These are phyloP conservation scores for Drosophila robusta DNA, from an alignment of 2,888 invertebrate genomes.

Conservation along the genomic window DNA sequence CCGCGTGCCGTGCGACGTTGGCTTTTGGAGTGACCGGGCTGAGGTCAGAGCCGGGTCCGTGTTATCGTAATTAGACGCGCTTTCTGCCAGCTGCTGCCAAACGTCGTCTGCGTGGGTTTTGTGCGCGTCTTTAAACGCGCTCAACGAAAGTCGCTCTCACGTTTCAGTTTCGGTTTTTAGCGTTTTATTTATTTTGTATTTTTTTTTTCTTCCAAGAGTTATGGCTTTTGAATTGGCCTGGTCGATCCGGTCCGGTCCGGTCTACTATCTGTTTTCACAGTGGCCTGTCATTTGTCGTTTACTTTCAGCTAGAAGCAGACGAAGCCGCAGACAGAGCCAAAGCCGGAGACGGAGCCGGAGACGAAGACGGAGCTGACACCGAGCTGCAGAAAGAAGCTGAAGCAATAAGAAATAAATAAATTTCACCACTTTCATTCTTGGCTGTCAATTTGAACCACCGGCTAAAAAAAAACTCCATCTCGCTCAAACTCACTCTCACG, in stretches of 20 bases:
- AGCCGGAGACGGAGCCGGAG: slow-evolving; percentile 28
- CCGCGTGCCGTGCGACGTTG: slow-evolving; percentile 49
- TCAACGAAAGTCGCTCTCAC: slow-evolving; percentile 65
- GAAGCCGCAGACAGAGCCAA: neutral
- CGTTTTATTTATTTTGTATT: slow-evolving; percentile 18
- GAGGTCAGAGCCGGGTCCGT: slow-evolving; percentile 19
- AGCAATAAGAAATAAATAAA: slow-evolving; percentile 50
- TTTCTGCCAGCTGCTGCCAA: slow-evolving; percentile 52
- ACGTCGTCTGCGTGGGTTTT: slow-evolving; percentile 35
- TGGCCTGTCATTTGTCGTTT: slow-evolving; percentile 64
- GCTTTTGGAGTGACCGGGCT: slow-evolving; percentile 4
- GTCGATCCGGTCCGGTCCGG: slow-evolving; percentile 33
- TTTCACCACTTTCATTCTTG: slow-evolving; percentile 76
- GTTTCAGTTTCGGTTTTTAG: slow-evolving; percentile 57
- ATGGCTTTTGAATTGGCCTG: slow-evolving; percentile 59
- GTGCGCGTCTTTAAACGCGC: slow-evolving; percentile 45
- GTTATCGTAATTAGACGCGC: slow-evolving; percentile 60
- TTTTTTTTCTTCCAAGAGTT: slow-evolving; percentile 39
- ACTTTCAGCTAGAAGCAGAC: slow-evolving; percentile 51
- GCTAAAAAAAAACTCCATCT: slow-evolving; percentile 1
- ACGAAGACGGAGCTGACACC: slow-evolving; percentile 14
- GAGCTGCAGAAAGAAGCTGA: slow-evolving; percentile 36
- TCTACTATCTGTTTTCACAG: slow-evolving; percentile 15
- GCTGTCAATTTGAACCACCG: slow-evolving; percentile 64
- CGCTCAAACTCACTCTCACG: neutral